These are phyloP conservation scores for Lutjanus campechanus DNA, from an alignment of 2,797 vertebrate species.

Conservation along the genomic window DNA sequence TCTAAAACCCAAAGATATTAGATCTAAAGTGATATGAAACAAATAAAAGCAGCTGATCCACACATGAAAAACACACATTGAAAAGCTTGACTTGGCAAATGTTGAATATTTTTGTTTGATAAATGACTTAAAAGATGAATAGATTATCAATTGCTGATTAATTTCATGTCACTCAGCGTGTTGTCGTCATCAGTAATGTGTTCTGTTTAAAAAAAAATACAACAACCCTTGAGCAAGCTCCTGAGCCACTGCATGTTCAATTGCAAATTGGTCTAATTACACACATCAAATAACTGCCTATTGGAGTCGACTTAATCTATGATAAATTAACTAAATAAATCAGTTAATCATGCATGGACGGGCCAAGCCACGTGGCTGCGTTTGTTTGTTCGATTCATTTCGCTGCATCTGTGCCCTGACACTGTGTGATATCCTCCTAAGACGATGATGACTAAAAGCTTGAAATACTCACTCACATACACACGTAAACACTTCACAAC, in stretches of 20 bases:
- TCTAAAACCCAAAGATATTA: neutral
- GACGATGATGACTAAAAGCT: slow-evolving; percentile 41
- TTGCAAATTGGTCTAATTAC: slow-evolving; percentile 6
- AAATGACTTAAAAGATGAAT: neutral
- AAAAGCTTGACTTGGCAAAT: neutral
- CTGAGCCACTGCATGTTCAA: neutral
- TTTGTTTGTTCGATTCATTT: slow-evolving; percentile 27
- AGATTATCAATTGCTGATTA: neutral
- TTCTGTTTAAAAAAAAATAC: neutral
- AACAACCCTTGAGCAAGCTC: neutral
- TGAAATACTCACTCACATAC: slow-evolving; percentile 29
- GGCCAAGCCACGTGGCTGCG: neutral
- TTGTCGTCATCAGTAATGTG: neutral
- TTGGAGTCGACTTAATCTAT: slow-evolving; percentile 2
- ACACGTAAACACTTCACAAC: slow-evolving; percentile 36
- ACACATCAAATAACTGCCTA: slow-evolving; percentile 2
- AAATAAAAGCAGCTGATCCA: neutral
- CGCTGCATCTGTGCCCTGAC: slow-evolving; percentile 12
- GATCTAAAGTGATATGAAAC: neutral
- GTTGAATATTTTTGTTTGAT: neutral
- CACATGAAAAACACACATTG: too few relatives aligned
- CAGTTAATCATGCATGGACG: neutral
- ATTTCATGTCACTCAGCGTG: neutral
- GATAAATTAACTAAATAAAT: slow-evolving; percentile 25
- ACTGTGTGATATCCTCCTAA: slow-evolving; percentile 36